A percentile compares a stretch with the other conserved stretches of the same genome.
Evolutionary conservation across 2,888 invertebrate species (phyloP).

Genomic region (Nemoura dubitans): DNA sequence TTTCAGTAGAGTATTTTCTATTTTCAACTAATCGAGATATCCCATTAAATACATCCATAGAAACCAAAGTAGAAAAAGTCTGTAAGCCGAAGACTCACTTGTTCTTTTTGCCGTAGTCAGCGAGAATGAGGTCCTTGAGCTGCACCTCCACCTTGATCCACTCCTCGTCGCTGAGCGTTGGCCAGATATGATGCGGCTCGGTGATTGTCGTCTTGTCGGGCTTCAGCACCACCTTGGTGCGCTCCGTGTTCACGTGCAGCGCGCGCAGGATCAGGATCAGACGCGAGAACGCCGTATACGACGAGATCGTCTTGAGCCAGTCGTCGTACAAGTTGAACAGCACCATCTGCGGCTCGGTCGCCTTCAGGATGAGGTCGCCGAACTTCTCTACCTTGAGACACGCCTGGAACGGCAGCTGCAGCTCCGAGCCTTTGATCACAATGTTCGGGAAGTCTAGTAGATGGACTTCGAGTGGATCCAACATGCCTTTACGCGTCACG

Average conservation of each 20-base stretch:
- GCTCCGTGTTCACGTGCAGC: conserved; percentile 97
- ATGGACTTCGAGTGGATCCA: conserved; percentile 99
- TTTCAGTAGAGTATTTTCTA: no score
- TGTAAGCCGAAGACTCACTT: conserved; percentile 72
- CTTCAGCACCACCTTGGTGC: conserved; percentile 97
- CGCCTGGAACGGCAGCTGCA: conserved; percentile 98
- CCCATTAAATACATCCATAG: no score
- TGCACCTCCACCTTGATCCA: conserved; percentile 99
- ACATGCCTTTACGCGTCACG: conserved; percentile 99
- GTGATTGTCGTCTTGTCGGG: conserved; percentile 99
- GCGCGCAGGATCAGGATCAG: conserved; percentile 96
- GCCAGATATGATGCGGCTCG: conserved; percentile 99
- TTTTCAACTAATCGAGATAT: no score
- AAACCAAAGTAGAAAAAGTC: not conserved
- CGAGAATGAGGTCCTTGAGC: conserved; percentile 96
- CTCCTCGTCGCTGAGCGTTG: conserved; percentile 95
- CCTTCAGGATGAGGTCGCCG: conserved; percentile 97
- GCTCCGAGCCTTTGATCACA: conserved; percentile 98
- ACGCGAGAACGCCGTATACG: conserved; percentile 98
- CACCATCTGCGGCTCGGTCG: conserved; percentile 99
- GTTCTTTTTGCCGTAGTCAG: conserved; percentile 99
- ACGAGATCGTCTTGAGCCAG: conserved; percentile 99
- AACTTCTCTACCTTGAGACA: conserved; percentile 99
- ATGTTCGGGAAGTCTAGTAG: conserved; percentile 99
- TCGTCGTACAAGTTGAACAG: conserved; percentile 99